Evolutionary conservation across 2,888 invertebrate genomes (phyloP), one percentile per base, ranked within the genome.

Genomic region (Bombylius major): DNA sequence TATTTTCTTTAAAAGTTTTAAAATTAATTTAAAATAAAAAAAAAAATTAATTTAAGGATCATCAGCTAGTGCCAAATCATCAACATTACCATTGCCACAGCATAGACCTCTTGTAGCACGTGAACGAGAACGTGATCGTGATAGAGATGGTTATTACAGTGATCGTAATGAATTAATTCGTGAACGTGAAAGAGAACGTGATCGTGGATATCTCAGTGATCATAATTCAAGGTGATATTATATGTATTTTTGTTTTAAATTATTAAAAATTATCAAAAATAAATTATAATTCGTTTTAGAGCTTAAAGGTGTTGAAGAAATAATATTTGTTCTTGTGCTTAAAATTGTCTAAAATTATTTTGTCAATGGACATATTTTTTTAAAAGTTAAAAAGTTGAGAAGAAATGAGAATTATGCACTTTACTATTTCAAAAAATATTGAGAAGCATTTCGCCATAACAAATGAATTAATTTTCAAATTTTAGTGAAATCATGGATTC

Each of bases 131-230:
- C 76, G 79, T 64, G 80, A 80, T 67, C 77, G 82, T 58, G 84
- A 84, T 62, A 80, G 89, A 32, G 90, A 91, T 68, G 91, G 91
- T 53, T 92, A 92, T 72, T 91, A 91, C 72, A 82, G 90, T 70
- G 92, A 92, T 75, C 83, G 90, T 62, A 91, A 91, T 70, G 91
- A 91, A 74, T 76, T 90, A 63, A 82, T 89, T 68, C 75, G 86
- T 31, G 85, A 84, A 65, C 76, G 87, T 58, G 89, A 89, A 68
- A 81, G 88, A 53, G 82, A 82, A 61, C 72, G 79, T 65, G 86
- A 86, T 70, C 78, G 85, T 56, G 87, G 87, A 60, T 87, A 87
- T 70, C 78, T 87, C 60, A 86, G 86, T 65, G 87, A 87, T 73
- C 86, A 87, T 65, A 87, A 86, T 73, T 81, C 86, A 57, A 82